Conservation (phyloP, 2,888 invertebrate genomes). For the Horisme vitalbata region DNA sequence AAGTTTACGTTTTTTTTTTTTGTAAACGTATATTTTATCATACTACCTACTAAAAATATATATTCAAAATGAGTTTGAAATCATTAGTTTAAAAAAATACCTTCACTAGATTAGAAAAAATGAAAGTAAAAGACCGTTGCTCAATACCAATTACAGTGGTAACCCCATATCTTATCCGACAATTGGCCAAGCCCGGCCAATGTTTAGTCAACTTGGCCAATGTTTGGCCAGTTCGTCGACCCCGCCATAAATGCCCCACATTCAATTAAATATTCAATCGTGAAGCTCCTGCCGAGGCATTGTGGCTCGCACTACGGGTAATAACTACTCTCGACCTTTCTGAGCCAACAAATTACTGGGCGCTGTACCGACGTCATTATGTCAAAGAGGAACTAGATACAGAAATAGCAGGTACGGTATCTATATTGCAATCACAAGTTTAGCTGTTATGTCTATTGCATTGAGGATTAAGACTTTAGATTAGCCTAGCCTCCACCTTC, state of each 20-base stretch:
- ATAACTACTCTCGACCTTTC: constrained; percentile 47
- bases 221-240: constrained; percentile 45
- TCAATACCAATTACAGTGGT: constrained; percentile 11
- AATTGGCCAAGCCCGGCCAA: constrained; percentile 33
- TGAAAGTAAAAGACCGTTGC: neutral
- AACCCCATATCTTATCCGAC: constrained; percentile 37
- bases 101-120: neutral
- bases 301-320: constrained; percentile 52
- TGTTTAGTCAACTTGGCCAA: constrained; percentile 27
- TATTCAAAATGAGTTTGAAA: too few relatives aligned
- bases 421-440: too few relatives aligned
- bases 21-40: too few relatives aligned
- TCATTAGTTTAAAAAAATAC: neutral
- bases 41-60: too few relatives aligned
- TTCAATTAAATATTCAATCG: constrained; percentile 76
- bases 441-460: too few relatives aligned
- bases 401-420: too few relatives aligned
- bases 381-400: constrained; percentile 8
- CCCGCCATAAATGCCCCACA: constrained; percentile 52
- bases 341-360: constrained; percentile 40
- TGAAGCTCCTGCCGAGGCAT: constrained; percentile 49
- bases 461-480: too few relatives aligned
- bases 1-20: too few relatives aligned
- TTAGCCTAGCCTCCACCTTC: too few relatives aligned
- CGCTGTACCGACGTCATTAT: constrained; percentile 30